phyloP scores from a whole-genome alignment of 2,797 vertebrate species.

The Sparus aurata region DNA sequence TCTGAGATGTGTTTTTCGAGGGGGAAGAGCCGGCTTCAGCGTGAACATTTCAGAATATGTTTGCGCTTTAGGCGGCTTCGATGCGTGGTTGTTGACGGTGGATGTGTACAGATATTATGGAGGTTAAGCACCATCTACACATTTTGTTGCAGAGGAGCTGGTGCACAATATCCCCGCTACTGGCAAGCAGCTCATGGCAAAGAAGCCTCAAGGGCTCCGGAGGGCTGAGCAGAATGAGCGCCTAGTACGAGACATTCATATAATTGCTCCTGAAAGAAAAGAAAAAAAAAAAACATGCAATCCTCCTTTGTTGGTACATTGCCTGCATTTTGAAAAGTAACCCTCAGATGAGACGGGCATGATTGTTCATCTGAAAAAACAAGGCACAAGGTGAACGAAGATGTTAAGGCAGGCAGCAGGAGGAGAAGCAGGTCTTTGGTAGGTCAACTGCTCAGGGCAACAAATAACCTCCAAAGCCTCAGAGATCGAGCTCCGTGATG shows the following conservation, averaged over 20 bases:
- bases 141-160: neutral
- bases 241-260: neutral
- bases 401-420: neutral
- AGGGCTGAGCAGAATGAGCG: neutral
- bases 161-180: slow-evolving; percentile 13
- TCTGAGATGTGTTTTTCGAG: slow-evolving; percentile 21
- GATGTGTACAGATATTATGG: slow-evolving; percentile 38
- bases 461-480: neutral
- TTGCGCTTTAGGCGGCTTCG: slow-evolving; percentile 31
- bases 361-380: slow-evolving; percentile 5
- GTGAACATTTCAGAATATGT: slow-evolving; percentile 34
- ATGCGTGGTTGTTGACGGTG: slow-evolving; percentile 20
- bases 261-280: slow-evolving; percentile 5
- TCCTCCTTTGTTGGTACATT: neutral
- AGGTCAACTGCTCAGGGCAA: slow-evolving; percentile 22
- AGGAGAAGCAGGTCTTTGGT: slow-evolving; percentile 2
- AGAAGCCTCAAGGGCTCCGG: neutral
- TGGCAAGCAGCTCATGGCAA: slow-evolving; percentile 14
- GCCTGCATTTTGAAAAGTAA: neutral
- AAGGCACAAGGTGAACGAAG: neutral
- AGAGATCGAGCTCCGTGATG: slow-evolving; percentile 1
- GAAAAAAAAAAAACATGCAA: neutral
- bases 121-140: slow-evolving; percentile 29
- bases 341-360: neutral
- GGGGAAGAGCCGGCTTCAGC: slow-evolving; percentile 10